Evolutionary conservation across 2,797 vertebrate species (phyloP).

Genomic region (Falco columbarius): DNA sequence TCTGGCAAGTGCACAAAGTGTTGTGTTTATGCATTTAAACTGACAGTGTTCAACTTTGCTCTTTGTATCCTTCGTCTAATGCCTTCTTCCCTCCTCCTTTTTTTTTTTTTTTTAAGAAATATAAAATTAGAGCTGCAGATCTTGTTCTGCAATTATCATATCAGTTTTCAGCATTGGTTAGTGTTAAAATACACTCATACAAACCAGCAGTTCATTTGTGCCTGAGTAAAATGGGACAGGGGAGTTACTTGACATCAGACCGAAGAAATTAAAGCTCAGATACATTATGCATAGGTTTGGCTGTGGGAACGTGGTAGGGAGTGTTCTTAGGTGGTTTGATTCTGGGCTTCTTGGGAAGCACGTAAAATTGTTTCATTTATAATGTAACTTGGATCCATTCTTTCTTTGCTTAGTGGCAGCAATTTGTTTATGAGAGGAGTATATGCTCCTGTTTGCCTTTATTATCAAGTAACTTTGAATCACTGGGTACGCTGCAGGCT

Average conservation of each 20-base stretch:
- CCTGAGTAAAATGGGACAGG: not conserved
- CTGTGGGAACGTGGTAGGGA: not conserved
- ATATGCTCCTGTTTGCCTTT: not conserved
- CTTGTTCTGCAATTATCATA: not conserved
- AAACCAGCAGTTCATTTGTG: not conserved
- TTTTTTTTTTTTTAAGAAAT: not conserved
- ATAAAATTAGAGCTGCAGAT: not conserved
- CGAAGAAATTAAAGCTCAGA: not conserved
- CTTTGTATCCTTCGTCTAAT: not conserved
- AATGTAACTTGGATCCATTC: not conserved
- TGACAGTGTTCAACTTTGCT: not conserved
- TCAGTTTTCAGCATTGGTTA: conserved; percentile 5
- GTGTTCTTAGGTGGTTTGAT: not conserved
- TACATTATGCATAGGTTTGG: not conserved
- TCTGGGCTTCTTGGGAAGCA: not conserved
- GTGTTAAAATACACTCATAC: not conserved
- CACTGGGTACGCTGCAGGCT: not conserved
- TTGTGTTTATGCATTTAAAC: not conserved
- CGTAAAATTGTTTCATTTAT: not conserved
- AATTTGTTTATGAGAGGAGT: not conserved
- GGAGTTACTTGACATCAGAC: not conserved
- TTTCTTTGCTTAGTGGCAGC: not conserved
- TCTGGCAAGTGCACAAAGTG: conserved; percentile 77
- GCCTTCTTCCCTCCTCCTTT: not conserved
- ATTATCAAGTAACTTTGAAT: not conserved